Evolutionary conservation across 2,113 vertebrate genomes (phyloP).

Genomic region (Speoplatyrhinus poulsoni): DNA sequence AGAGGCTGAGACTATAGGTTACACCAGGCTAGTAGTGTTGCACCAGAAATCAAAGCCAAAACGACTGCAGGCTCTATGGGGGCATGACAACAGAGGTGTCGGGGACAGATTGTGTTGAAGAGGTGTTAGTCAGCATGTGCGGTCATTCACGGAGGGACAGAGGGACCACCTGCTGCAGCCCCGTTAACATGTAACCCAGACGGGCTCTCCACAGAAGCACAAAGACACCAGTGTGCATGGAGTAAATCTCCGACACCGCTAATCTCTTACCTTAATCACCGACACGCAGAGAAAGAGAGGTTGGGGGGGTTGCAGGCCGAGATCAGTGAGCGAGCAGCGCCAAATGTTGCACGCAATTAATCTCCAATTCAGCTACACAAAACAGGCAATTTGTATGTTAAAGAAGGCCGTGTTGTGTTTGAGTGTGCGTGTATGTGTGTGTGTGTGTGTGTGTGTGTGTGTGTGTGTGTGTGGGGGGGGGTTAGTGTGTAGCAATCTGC

Average conservation of each 20-base stretch:
- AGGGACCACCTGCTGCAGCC: conserved; percentile 55
- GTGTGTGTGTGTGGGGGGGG: background rate
- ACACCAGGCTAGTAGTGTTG: too few relatives aligned
- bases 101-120: too few relatives aligned
- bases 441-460: conserved; percentile 15
- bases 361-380: conserved; percentile 74
- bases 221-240: conserved; percentile 52
- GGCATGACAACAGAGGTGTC: too few relatives aligned
- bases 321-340: conserved; percentile 58
- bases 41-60: too few relatives aligned
- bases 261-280: conserved; percentile 73
- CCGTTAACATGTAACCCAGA: conserved; percentile 69
- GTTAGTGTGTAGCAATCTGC: conserved; percentile 13
- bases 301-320: conserved; percentile 27
- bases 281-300: conserved; percentile 27
- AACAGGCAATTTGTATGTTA: conserved; percentile 80
- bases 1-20: too few relatives aligned
- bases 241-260: conserved; percentile 59
- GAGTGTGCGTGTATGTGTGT: background rate
- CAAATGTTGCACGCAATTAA: conserved; percentile 75
- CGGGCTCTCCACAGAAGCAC: conserved; percentile 47
- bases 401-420: conserved; percentile 57
- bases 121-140: too few relatives aligned
- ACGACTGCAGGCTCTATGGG: too few relatives aligned
- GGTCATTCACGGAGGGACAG: background rate